Base-by-base conservation (phyloP, 2,888 invertebrate genomes). In the Apeira syringaria region DNA sequence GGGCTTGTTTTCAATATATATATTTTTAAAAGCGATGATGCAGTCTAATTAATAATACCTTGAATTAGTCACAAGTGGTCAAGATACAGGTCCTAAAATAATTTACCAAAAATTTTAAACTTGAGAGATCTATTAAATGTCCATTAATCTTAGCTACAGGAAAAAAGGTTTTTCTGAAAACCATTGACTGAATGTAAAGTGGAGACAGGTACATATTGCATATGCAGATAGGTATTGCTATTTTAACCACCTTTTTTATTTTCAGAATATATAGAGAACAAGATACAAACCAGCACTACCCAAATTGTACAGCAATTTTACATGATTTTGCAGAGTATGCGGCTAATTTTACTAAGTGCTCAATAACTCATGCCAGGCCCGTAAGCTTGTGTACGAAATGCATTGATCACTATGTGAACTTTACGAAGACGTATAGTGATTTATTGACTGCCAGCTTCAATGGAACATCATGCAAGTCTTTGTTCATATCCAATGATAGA, bases 321-420 rank as follows among this genome's bases (percentile, higher is more conserved):
- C 58, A 78, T 17, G 64, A 59, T 22, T 93, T 93, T 74, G 92
- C 93, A 7, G 65, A 84, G 34, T 80, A 82, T 46, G 87, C 92
- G 26, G 88, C 93, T 1, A 80, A 91, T 57, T 92, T 92, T 56
- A 92, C 92, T 0, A 76, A 81, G 38, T 94, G 94, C 74, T 91
- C 93, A 0, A 91, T 93, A 47, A 58, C 80, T 39, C 68, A 92
- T 74, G 92, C 94, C 7, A 81, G 91, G 52, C 94, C 94, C 3
- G 91, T 94, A 54, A 89, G 78, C 43, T 64, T 94, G 11, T 94
- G 94, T 74, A 88, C 91, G 67, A 74, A 74, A 30, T 94, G 94
- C 72, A 79, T 93, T 6, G 67, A 86, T 10, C 59, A 82, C 11
- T 94, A 92, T 76, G 68, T 91, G 9, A 64, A 72, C 50, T 91